Percentiles rank a stretch among this genome's conserved stretches.
phyloP scores from a whole-genome alignment of 2,113 vertebrate genomes.

The Amblyornis subalaris region DNA sequence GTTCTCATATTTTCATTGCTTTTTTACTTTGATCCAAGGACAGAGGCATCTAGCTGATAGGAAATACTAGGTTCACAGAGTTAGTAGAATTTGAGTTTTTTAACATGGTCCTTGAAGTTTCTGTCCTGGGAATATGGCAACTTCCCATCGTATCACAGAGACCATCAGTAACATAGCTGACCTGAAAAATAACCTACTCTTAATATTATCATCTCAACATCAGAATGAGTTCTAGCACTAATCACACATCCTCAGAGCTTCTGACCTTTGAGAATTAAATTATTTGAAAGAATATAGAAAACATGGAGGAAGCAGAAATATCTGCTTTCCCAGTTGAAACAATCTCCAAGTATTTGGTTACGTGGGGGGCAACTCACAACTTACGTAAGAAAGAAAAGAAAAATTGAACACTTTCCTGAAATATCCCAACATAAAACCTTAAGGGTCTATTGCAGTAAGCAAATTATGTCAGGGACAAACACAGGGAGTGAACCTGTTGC shows the following conservation, averaged over 20 bases:
- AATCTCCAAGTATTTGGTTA: neutral
- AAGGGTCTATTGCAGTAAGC: neutral
- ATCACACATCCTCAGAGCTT: neutral
- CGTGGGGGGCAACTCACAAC: neutral
- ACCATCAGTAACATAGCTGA: neutral
- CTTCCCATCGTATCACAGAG: neutral
- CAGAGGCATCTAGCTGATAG: neutral
- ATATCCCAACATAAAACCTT: neutral
- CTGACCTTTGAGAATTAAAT: neutral
- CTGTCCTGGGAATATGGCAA: neutral
- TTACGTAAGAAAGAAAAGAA: neutral
- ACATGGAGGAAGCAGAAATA: neutral
- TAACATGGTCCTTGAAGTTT: neutral
- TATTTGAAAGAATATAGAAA: neutral
- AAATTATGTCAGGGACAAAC: neutral
- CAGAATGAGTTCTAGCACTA: neutral
- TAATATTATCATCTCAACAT: neutral
- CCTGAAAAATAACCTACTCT: neutral
- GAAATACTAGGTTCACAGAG: neutral
- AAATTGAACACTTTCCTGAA: neutral
- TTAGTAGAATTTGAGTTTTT: neutral
- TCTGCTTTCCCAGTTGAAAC: neutral
- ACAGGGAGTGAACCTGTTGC: accelerated
- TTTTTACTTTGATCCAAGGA: neutral
- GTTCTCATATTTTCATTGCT: neutral